Conservation (phyloP, 1,140 invertebrate species). For the Aleiodes sp. region DNA sequence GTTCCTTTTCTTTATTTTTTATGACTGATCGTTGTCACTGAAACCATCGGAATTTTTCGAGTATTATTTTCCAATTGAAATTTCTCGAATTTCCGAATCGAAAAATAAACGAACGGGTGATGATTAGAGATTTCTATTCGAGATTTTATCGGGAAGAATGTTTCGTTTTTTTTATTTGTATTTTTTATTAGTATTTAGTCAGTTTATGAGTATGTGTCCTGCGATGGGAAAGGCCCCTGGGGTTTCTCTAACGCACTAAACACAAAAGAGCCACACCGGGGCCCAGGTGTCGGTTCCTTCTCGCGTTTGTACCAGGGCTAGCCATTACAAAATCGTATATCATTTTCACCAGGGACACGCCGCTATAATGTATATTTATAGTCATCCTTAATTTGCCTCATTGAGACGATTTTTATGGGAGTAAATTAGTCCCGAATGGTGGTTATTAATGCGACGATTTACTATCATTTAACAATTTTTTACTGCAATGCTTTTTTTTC, state of each 20-base stretch:
- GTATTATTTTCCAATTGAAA: neutral
- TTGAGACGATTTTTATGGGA: slow-evolving; percentile 49
- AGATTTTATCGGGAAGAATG: slow-evolving; percentile 8
- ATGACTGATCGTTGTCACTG: no score
- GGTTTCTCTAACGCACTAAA: slow-evolving; percentile 45
- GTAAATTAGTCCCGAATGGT: slow-evolving; percentile 51
- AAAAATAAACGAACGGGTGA: neutral
- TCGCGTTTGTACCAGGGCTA: neutral
- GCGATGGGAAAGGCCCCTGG: slow-evolving; percentile 43
- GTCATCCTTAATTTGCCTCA: slow-evolving; percentile 49
- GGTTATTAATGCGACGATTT: slow-evolving; percentile 29
- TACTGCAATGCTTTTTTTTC: neutral
- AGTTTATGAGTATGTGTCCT: slow-evolving; percentile 19
- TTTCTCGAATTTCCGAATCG: neutral
- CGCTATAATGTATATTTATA: slow-evolving; percentile 50
- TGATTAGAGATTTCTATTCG: neutral
- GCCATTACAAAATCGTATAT: slow-evolving; percentile 58
- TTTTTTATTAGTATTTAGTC: slow-evolving; percentile 28
- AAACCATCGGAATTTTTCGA: neutral
- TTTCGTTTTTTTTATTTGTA: slow-evolving; percentile 10
- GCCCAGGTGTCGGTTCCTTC: slow-evolving; percentile 52
- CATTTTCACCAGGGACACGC: slow-evolving; percentile 49
- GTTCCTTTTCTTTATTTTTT: neutral
- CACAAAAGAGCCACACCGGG: slow-evolving; percentile 46
- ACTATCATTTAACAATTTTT: slow-evolving; percentile 22